Evolutionary conservation across 2,113 vertebrate species (phyloP).

Genomic region (Elephantulus edwardii): DNA sequence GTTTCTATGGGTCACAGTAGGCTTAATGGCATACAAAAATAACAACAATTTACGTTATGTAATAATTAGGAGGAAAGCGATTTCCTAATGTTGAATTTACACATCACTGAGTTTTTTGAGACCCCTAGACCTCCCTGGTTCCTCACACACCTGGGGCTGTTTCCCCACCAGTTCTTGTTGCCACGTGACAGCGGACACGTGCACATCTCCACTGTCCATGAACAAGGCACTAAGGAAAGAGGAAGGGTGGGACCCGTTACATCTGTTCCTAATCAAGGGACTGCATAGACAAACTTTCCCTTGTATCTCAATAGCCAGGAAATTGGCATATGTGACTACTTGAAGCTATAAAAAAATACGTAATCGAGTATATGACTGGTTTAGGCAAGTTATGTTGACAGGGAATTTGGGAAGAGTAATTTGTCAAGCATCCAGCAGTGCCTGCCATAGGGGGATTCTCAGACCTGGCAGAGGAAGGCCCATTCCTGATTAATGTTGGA

Average conservation of each 20-base stretch:
- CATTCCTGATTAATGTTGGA: neutral
- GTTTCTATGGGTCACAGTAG: too few species aligned
- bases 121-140: neutral
- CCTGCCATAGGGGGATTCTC: neutral
- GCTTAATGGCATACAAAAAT: too few species aligned
- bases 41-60: too few species aligned
- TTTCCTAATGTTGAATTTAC: neutral
- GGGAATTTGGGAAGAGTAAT: neutral
- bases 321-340: neutral
- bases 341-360: neutral
- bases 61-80: too few species aligned
- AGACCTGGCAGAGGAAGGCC: too few species aligned
- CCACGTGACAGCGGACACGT: neutral
- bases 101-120: rapidly evolving
- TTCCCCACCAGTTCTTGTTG: neutral
- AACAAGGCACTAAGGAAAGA: neutral
- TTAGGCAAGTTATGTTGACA: neutral
- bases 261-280: neutral
- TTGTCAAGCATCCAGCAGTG: rapidly evolving
- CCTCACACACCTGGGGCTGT: too few species aligned
- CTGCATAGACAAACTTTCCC: neutral
- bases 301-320: neutral
- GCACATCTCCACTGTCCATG: neutral
- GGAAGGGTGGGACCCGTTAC: neutral
- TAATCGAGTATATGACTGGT: neutral